These are phyloP conservation scores for Abscondita cerata DNA, from an alignment of 2,888 invertebrate species.

Conservation along the genomic window DNA sequence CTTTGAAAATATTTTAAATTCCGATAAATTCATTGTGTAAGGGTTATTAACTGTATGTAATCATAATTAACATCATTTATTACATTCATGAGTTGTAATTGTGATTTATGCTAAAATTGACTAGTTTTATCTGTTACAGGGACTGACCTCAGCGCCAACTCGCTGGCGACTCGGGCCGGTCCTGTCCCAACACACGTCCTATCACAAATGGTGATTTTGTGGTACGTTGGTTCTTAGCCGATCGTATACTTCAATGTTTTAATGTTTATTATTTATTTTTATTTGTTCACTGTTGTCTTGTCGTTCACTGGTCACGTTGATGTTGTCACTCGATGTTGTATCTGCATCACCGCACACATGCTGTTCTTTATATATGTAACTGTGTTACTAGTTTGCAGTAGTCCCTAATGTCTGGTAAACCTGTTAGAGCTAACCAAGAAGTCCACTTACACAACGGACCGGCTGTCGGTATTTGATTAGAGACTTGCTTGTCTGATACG, in stretches of 20 bases:
- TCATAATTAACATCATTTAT: too few species aligned
- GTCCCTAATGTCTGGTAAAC: conserved; percentile 42
- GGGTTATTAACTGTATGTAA: too few species aligned
- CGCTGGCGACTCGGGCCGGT: conserved; percentile 59
- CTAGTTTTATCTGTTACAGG: conserved; percentile 59
- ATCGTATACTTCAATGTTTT: conserved; percentile 34
- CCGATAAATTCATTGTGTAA: too few species aligned
- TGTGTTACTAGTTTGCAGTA: conserved; percentile 40
- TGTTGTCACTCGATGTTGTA: conserved; percentile 55
- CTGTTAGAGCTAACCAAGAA: conserved; percentile 48
- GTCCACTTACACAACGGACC: conserved; percentile 52
- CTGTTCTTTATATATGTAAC: conserved; percentile 29
- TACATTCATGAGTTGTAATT: too few species aligned
- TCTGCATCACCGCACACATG: conserved; percentile 53
- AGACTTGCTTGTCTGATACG: conserved; percentile 49
- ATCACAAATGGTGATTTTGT: conserved; percentile 59
- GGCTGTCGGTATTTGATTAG: conserved; percentile 54
- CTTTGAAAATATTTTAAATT: too few species aligned
- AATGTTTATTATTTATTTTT: conserved; percentile 32
- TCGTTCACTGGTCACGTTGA: conserved; percentile 52
- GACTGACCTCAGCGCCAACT: conserved; percentile 61
- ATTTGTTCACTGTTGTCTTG: conserved; percentile 44
- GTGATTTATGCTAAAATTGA: conserved; percentile 39
- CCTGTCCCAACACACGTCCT: conserved; percentile 52
- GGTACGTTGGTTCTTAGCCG: conserved; percentile 54